Conservation (phyloP, 1,140 invertebrate genomes). For the Drosophila azteca region DNA sequence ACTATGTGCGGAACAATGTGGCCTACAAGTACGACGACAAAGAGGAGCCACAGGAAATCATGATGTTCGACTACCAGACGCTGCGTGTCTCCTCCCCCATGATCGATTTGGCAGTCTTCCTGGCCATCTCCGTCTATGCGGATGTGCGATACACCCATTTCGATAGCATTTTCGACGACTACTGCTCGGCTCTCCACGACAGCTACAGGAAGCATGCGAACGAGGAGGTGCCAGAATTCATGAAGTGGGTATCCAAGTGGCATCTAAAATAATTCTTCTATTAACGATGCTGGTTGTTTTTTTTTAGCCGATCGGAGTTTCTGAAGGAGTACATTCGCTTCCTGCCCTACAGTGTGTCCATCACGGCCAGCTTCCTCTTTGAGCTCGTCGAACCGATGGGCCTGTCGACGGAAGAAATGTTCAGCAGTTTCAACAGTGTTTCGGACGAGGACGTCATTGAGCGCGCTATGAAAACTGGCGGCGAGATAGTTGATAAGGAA, state of each 20-base stretch:
- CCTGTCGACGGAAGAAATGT: slow-evolving; percentile 36
- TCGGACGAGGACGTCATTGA: slow-evolving; percentile 41
- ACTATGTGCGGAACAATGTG: slow-evolving; percentile 80
- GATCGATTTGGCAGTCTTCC: slow-evolving; percentile 68
- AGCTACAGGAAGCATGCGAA: slow-evolving; percentile 45
- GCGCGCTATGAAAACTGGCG: slow-evolving; percentile 37
- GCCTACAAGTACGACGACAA: slow-evolving; percentile 63
- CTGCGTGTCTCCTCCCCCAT: slow-evolving; percentile 74
- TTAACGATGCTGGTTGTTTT: neutral
- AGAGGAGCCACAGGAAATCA: slow-evolving; percentile 59
- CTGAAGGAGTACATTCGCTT: slow-evolving; percentile 69
- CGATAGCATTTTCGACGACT: slow-evolving; percentile 65
- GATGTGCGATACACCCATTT: slow-evolving; percentile 68
- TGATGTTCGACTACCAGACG: slow-evolving; percentile 83
- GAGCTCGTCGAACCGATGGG: slow-evolving; percentile 47
- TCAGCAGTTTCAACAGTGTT: neutral
- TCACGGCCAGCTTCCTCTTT: slow-evolving; percentile 52
- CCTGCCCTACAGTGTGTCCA: slow-evolving; percentile 58
- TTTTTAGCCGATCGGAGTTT: slow-evolving; percentile 47
- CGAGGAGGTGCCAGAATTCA: slow-evolving; percentile 43
- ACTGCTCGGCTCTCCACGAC: slow-evolving; percentile 49
- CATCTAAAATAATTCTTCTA: neutral
- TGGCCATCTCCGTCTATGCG: slow-evolving; percentile 59
- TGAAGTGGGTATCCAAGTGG: slow-evolving; percentile 47
- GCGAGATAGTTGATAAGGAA: slow-evolving; percentile 64